A percentile compares a stretch with the other conserved stretches of the same genome.
phyloP scores from a whole-genome alignment of 2,113 vertebrate species.

The Telmatochromis sp. region DNA sequence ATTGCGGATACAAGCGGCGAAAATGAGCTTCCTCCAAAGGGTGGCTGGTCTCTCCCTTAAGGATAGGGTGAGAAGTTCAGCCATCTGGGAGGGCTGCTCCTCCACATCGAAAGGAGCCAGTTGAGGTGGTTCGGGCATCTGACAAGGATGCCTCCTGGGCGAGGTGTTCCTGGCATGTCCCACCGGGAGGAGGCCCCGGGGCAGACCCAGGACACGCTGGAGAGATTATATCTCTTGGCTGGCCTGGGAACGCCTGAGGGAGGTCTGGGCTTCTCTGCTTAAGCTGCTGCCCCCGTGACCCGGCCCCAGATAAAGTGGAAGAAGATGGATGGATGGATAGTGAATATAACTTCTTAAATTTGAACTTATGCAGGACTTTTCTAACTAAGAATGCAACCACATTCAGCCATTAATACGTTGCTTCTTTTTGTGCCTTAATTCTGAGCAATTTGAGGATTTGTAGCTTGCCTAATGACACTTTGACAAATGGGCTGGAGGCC shows the following conservation, averaged over 20 bases:
- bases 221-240: neutral
- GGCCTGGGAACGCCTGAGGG: neutral
- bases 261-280: neutral
- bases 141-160: neutral
- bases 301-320: neutral
- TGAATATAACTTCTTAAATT: neutral
- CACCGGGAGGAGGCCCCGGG: neutral
- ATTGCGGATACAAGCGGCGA: rapidly evolving
- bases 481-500: neutral
- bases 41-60: neutral
- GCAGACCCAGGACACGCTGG: neutral
- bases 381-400: neutral
- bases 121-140: neutral
- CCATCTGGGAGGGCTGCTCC: neutral
- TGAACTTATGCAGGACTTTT: neutral
- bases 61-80: neutral
- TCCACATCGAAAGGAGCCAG: neutral
- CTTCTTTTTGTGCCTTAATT: neutral
- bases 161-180: neutral
- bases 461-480: neutral
- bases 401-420: neutral
- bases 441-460: neutral
- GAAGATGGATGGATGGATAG: neutral
- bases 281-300: neutral
- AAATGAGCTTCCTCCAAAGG: neutral